These are phyloP conservation scores for Deroplatys truncata DNA, from an alignment of 2,888 invertebrate species.

Conservation along the genomic window DNA sequence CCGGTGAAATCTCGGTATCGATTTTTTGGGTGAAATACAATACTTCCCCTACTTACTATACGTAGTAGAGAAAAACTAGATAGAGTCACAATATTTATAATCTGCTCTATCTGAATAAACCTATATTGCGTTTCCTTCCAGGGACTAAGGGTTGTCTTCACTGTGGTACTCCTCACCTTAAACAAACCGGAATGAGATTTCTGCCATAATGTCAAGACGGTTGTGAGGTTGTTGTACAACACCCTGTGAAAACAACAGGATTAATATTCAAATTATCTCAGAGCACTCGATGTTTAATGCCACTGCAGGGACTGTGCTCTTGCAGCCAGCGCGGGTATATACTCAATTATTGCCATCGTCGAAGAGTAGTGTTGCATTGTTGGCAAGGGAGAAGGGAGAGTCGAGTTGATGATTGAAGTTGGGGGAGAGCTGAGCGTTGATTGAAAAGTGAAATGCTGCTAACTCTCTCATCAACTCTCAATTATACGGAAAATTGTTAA, in stretches of 20 bases:
- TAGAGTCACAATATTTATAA: too few species aligned
- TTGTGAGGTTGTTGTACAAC: not conserved
- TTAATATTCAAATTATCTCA: conserved; percentile 3
- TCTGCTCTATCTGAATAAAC: too few species aligned
- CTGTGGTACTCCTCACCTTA: too few species aligned
- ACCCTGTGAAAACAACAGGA: not conserved
- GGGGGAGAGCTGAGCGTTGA: not conserved
- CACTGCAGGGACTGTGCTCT: not conserved
- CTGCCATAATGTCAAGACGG: too few species aligned
- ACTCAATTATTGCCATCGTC: conserved; percentile 8
- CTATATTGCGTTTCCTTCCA: too few species aligned
- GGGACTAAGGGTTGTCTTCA: too few species aligned
- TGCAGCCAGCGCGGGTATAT: not conserved
- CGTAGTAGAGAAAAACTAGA: too few species aligned
- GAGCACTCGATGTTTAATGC: not conserved
- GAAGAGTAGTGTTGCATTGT: not conserved
- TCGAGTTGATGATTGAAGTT: not conserved
- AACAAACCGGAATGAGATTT: too few species aligned
- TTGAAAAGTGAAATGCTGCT: conserved; percentile 14
- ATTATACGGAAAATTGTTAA: conserved; percentile 12
- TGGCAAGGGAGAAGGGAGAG: not conserved
- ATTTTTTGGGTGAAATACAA: too few species aligned
- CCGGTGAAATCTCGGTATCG: too few species aligned
- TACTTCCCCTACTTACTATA: too few species aligned
- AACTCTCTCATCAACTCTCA: conserved; percentile 13